phyloP scores from a whole-genome alignment of 2,888 invertebrate species.

The Kryphioiulus occultus region DNA sequence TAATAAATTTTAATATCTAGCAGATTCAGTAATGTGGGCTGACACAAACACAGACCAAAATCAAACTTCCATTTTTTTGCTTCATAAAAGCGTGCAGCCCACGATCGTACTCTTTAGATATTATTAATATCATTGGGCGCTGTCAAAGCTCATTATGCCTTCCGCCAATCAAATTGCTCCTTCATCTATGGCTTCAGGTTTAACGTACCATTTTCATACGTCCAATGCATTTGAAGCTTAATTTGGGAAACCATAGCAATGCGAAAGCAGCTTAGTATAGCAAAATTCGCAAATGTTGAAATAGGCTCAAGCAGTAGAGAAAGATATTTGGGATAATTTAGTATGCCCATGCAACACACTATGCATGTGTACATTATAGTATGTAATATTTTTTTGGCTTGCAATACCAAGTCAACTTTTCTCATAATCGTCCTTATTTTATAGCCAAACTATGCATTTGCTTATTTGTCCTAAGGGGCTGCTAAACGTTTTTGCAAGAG shows the following conservation, averaged over 20 bases:
- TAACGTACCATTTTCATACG: not conserved
- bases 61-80: not conserved
- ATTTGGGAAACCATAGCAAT: not conserved
- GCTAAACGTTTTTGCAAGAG: not conserved
- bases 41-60: not conserved
- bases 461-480: not conserved
- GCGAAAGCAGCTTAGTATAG: not conserved
- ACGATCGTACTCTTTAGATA: slow-evolving; percentile 2
- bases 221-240: not conserved
- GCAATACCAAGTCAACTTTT: too few species aligned
- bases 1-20: slow-evolving; percentile 16
- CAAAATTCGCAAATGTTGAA: too few species aligned
- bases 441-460: not conserved
- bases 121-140: slow-evolving; percentile 35
- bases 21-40: not conserved
- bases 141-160: not conserved
- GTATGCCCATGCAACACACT: too few species aligned
- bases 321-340: too few species aligned
- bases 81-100: not conserved
- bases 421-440: too few species aligned
- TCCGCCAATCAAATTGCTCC: slow-evolving; percentile 26
- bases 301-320: not conserved
- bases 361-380: too few species aligned
- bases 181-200: slow-evolving; percentile 30
- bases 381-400: too few species aligned